Evolutionary conservation across 2,888 invertebrate species (phyloP).

Genomic region (Apocheima hispidaria): DNA sequence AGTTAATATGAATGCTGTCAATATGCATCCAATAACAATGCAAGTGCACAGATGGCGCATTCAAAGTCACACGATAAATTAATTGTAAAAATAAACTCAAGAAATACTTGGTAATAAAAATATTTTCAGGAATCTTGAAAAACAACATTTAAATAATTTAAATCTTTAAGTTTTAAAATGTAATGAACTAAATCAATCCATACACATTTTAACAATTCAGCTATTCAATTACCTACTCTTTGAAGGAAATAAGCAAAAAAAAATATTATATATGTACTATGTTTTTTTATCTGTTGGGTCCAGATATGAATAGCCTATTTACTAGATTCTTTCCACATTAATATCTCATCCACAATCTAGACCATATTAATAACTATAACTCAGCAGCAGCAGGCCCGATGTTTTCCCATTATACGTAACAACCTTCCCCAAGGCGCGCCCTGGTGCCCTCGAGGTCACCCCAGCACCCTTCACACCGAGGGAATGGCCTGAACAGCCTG

Average conservation of each 20-base stretch:
- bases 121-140: too few species aligned
- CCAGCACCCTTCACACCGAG: constrained; percentile 24
- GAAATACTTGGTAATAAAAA: not conserved
- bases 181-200: too few species aligned
- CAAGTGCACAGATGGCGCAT: constrained; percentile 6
- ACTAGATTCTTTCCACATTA: not conserved
- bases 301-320: not conserved
- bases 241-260: too few species aligned
- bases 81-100: not conserved
- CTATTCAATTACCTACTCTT: too few species aligned
- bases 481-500: constrained; percentile 23
- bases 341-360: constrained; percentile 10
- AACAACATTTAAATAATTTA: too few species aligned
- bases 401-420: constrained; percentile 24
- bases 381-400: constrained; percentile 6
- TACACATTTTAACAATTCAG: too few species aligned
- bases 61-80: constrained; percentile 4
- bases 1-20: not conserved
- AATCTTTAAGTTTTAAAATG: too few species aligned
- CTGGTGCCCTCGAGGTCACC: constrained; percentile 37
- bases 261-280: too few species aligned
- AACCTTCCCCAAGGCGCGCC: constrained; percentile 38
- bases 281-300: not conserved
- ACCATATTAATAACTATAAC: constrained; percentile 15
- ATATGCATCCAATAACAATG: constrained; percentile 5